Evolutionary conservation across 2,113 vertebrate species (phyloP).

Genomic region (Murina feae): DNA sequence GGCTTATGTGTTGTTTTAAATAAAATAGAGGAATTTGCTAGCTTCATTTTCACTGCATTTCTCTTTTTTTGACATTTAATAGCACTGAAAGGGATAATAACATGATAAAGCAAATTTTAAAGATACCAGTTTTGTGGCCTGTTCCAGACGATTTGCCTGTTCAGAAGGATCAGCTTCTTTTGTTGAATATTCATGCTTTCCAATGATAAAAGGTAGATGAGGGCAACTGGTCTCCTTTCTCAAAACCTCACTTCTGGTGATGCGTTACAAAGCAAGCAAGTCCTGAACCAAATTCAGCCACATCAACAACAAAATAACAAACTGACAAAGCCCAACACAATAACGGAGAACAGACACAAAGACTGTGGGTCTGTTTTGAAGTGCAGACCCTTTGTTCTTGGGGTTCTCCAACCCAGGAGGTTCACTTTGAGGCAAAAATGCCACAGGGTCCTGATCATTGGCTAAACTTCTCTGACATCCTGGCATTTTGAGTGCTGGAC

Average conservation of each 20-base stretch:
- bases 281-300: background rate
- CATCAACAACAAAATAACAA: background rate
- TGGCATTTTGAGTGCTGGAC: background rate
- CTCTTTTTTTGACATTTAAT: background rate
- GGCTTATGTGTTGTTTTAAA: background rate
- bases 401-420: background rate
- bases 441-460: background rate
- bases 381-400: background rate
- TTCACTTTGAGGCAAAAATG: conserved; percentile 1
- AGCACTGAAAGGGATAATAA: background rate
- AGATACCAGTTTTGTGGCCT: background rate
- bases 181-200: background rate
- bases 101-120: background rate
- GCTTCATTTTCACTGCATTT: background rate
- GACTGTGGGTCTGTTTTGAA: background rate
- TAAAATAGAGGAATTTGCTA: background rate
- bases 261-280: background rate
- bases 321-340: background rate
- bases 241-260: background rate
- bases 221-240: background rate
- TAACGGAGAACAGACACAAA: background rate
- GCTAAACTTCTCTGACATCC: background rate
- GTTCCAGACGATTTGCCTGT: background rate
- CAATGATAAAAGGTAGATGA: background rate
- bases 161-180: background rate